These are phyloP conservation scores for Idaea aversata DNA, from an alignment of 2,888 invertebrate species.

Conservation along the genomic window DNA sequence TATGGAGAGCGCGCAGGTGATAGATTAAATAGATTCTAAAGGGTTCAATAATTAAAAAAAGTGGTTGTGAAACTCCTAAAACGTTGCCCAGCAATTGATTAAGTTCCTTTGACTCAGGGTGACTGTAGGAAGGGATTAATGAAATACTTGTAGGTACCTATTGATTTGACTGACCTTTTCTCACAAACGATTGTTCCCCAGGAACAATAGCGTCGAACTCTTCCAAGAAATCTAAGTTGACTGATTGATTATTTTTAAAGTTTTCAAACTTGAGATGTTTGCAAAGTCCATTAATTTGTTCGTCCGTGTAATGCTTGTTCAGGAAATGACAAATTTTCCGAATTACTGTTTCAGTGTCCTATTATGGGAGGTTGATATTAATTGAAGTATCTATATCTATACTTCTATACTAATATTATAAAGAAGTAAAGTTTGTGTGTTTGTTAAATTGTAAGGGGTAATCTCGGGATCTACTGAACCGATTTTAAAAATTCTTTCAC, in stretches of 20 bases:
- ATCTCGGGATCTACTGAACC: too few species aligned
- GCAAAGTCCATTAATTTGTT: constrained; percentile 77
- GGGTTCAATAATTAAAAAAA: too few species aligned
- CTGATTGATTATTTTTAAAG: constrained; percentile 85
- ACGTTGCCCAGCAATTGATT: not conserved
- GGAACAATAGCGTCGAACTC: constrained; percentile 80
- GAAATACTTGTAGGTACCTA: not conserved
- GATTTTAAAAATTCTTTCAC: too few species aligned
- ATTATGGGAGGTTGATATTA: constrained; percentile 1
- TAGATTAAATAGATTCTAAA: too few species aligned
- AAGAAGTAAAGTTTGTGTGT: too few species aligned
- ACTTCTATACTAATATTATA: too few species aligned
- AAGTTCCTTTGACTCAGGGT: not conserved
- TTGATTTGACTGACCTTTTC: constrained; percentile 71
- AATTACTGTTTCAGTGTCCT: constrained; percentile 48
- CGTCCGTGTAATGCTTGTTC: constrained; percentile 64
- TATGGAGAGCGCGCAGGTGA: too few species aligned
- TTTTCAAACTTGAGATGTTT: constrained; percentile 86
- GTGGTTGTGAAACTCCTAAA: too few species aligned
- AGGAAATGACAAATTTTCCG: constrained; percentile 78
- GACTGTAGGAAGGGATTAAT: not conserved
- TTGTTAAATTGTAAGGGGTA: too few species aligned
- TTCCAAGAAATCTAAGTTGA: constrained; percentile 64
- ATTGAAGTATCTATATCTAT: not conserved
- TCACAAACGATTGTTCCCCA: constrained; percentile 82